Percentiles rank a stretch among this genome's conserved stretches.
Evolutionary conservation across 1,140 invertebrate species (phyloP).

Genomic region (Vollenhovia emeryi): DNA sequence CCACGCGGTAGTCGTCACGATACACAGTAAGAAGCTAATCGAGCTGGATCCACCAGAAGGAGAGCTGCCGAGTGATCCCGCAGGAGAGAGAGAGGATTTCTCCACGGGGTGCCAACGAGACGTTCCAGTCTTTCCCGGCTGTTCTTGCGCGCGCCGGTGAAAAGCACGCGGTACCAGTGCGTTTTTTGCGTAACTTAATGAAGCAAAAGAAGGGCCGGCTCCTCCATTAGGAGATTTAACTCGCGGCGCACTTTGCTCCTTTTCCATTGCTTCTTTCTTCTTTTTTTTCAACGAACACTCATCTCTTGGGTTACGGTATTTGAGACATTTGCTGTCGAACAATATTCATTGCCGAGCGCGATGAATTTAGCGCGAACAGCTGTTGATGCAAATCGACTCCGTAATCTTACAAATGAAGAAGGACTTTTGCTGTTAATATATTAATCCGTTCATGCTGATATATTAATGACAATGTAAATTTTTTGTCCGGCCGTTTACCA

Average conservation of each 20-base stretch:
- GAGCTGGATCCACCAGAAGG: slow-evolving; percentile 21
- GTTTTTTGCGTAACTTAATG: slow-evolving; percentile 31
- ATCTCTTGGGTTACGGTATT: neutral
- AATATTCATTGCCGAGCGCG: slow-evolving; percentile 14
- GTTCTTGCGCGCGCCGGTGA: neutral
- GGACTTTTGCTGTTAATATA: neutral
- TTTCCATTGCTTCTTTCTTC: neutral
- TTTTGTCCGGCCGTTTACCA: neutral
- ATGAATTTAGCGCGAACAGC: neutral
- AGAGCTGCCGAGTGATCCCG: slow-evolving; percentile 5
- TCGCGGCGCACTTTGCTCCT: neutral
- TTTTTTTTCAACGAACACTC: neutral
- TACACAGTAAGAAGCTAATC: slow-evolving; percentile 70
- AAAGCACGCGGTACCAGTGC: slow-evolving; percentile 37
- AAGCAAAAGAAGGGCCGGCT: slow-evolving; percentile 37
- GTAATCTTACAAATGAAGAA: neutral
- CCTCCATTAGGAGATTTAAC: slow-evolving; percentile 38
- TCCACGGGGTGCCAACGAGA: slow-evolving; percentile 55
- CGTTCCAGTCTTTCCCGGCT: slow-evolving; percentile 38
- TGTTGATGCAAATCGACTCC: neutral
- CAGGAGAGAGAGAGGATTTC: slow-evolving; percentile 43
- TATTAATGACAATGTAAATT: slow-evolving; percentile 3
- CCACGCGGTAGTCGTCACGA: slow-evolving; percentile 71
- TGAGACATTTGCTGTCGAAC: neutral
- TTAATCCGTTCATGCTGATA: neutral